Evolutionary conservation across 2,888 invertebrate species (phyloP), one percentile per base, ranked within the genome.

Genomic region (Lacanobia wlatinum): DNA sequence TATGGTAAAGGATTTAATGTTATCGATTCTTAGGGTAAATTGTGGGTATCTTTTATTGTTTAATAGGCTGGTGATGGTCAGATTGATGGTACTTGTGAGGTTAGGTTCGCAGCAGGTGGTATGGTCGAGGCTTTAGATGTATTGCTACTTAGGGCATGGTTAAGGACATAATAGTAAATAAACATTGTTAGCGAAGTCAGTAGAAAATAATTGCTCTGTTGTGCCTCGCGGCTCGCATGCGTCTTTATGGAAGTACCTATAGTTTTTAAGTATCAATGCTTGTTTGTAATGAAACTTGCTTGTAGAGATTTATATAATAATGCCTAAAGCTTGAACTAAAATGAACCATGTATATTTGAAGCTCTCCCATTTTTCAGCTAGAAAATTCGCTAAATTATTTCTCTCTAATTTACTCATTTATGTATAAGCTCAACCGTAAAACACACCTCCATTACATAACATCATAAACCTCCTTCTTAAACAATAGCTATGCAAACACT

Each of bases 1-100:
- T 76, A 85, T 66, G 85, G 85, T 38, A 10, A 60, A 73, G 43
- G 70, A 79, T 78, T 83, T 78, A 75, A 75, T 70, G 74, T 84
- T 78, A 86, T 84, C 59, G 78, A 73, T 70, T 70, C 61, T 67
- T 61, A 59, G 65, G 21, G 34, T 81, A 60, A 81, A 50, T 56
- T 78, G 80, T 79, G 67, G 63, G 52, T 18, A 56, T 67, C 66
- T 68, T 64, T 68, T 67, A 79, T 74, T 83, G 83, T 80, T 60
- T 73, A 67, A 78, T 82, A 67, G 79, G 21, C 46, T 64, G 40
- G 21, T 77, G 46, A 64, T 52, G 9, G 23, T 10, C n/a, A 18
- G 50, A 79, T 79, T 14, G 14, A 18, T 34, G 23, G 16, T 55
- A 40, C 48, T 50, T 69, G 40, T 48, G 56, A 76, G 50, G n/a